phyloP scores from a whole-genome alignment of 2,888 invertebrate genomes.

The Cataglyphis albicans region DNA sequence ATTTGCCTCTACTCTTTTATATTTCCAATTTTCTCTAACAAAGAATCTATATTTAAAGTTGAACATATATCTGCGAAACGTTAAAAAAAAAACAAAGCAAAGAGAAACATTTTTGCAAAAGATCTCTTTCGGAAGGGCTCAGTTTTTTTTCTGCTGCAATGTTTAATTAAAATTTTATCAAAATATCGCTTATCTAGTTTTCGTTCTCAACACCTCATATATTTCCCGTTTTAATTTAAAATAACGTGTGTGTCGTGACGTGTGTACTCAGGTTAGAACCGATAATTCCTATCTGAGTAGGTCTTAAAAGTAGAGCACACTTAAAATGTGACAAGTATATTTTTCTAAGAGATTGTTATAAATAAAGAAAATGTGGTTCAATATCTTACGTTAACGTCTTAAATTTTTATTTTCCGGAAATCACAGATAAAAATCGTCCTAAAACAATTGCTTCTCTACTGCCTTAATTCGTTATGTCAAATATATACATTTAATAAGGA shows the following conservation, averaged over 20 bases:
- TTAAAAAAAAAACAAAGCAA: not conserved
- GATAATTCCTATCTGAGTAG: slow-evolving; percentile 50
- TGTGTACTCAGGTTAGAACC: slow-evolving; percentile 9
- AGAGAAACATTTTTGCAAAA: slow-evolving; percentile 2
- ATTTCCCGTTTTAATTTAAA: slow-evolving; percentile 15
- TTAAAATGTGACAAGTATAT: slow-evolving; percentile 5
- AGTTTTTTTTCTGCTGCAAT: not conserved
- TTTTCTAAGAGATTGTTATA: not conserved
- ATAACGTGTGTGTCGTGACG: slow-evolving; percentile 38
- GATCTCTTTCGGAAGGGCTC: not conserved
- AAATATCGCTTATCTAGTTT: slow-evolving; percentile 19
- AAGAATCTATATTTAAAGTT: not conserved
- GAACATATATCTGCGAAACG: not conserved
- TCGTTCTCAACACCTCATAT: not conserved
- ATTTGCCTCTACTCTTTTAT: not conserved
- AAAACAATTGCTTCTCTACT: not conserved
- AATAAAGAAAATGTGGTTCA: not conserved
- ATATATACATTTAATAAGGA: not conserved
- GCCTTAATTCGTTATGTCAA: not conserved
- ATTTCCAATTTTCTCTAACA: not conserved
- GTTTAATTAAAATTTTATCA: slow-evolving; percentile 24
- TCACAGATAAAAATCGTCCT: not conserved
- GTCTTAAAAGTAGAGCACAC: slow-evolving; percentile 41
- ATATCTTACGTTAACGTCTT: not conserved
- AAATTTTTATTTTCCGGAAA: not conserved